Conservation (phyloP, 2,888 invertebrate species). For the Notodonta ziczac region DNA sequence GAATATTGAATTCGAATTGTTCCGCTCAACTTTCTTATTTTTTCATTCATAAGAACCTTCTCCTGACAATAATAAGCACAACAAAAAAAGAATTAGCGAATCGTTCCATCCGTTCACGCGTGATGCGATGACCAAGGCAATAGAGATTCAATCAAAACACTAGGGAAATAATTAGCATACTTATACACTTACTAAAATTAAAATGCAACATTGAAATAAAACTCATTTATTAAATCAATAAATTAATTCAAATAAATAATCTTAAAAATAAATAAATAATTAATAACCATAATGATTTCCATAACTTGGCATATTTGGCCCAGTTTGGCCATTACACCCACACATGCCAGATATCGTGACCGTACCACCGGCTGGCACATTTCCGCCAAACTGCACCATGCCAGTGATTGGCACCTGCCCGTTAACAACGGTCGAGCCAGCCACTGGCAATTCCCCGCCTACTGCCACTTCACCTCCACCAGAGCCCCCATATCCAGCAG, state of each 20-base stretch:
- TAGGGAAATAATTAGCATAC: too few relatives aligned
- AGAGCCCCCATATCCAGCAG: constrained; percentile 22
- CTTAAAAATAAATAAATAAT: constrained; percentile 8
- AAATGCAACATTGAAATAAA: neutral
- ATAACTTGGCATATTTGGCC: neutral
- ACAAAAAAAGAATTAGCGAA: too few relatives aligned
- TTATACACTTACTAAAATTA: neutral
- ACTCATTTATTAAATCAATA: neutral
- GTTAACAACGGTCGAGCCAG: constrained; percentile 37
- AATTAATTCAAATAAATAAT: constrained; percentile 6
- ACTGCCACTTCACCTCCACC: constrained; percentile 43
- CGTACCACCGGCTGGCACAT: constrained; percentile 26
- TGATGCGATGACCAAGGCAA: too few relatives aligned
- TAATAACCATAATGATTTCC: constrained; percentile 24
- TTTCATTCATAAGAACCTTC: too few relatives aligned
- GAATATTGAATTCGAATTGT: too few relatives aligned
- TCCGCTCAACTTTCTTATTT: too few relatives aligned
- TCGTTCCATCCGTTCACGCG: too few relatives aligned
- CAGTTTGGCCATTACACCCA: constrained; percentile 10
- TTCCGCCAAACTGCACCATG: constrained; percentile 31
- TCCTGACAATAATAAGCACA: too few relatives aligned
- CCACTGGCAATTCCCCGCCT: constrained; percentile 45
- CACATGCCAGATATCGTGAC: constrained; percentile 34
- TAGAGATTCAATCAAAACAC: too few relatives aligned
- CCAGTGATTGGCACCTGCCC: constrained; percentile 35